Evolutionary conservation across 2,113 vertebrate species (phyloP), one percentile per base, ranked within the genome.

Genomic region (Ariopsis seemanni): DNA sequence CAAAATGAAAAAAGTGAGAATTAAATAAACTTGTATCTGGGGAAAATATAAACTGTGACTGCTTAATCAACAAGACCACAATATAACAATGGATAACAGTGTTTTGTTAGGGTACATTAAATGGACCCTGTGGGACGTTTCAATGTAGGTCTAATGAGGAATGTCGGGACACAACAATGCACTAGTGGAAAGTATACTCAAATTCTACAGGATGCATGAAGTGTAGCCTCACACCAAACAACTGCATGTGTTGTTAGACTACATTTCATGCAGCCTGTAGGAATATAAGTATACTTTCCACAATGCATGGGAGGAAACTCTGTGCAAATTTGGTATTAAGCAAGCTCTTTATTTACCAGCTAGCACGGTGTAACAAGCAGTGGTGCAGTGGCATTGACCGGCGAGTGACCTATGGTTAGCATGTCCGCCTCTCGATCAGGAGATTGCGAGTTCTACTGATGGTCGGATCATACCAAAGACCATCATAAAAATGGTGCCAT

Each of bases 21-120:
- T n/a, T 53, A 17, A 83, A 87, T 75, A 52, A 87, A 87, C 67
- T 57, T 65, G 58, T 67, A 14, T 55, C 52, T 87, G 82, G 69
- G n/a, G 14, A 42, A 77, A 83, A 82, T 22, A 42, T 14, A 10
- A n/a, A 11, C 17, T 81, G 42, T 60, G 17, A 42, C 18, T 60
- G 7, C 48, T n/a, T 5, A 18, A 71, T 72, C 14, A 60, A 63
- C 55, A 71, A 15, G 63, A 25, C 11, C 48, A 77, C 48, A 77
- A 18, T 25, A 14, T 48, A 75, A 48, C 67, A 71, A 71, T 42
- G 42, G 42, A 42, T 30, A 72, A 72, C 69, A 18, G 8, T 50
- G 8, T 22, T 75, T 50, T 75, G 42, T 50, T 20, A 22, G 9
- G 18, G 2, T 50, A 20, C 8, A 50, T 75, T 52, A 25, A 25